A percentile compares a stretch with the other conserved stretches of the same genome.
These are phyloP conservation scores for Ypsolopha sequella DNA, from an alignment of 2,888 invertebrate species.

Conservation along the genomic window DNA sequence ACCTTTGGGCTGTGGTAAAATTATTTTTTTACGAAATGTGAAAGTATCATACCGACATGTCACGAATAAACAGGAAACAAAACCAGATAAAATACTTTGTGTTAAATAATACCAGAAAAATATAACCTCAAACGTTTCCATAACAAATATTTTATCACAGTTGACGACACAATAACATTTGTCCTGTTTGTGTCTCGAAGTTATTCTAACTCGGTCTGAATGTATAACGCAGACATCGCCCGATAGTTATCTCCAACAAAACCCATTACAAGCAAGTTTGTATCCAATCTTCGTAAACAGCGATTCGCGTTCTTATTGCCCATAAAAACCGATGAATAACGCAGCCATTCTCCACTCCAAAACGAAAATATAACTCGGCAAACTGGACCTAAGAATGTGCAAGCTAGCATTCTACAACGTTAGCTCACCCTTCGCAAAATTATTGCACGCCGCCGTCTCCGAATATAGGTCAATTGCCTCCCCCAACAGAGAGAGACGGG, in stretches of 20 bases:
- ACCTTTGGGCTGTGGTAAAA: too few species aligned
- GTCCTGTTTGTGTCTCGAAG: neutral
- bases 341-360: conserved; percentile 14
- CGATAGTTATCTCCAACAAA: conserved; percentile 22
- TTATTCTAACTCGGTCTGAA: neutral
- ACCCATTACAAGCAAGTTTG: conserved; percentile 24
- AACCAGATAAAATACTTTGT: too few species aligned
- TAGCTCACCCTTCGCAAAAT: conserved; percentile 54
- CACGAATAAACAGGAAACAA: too few species aligned
- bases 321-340: conserved; percentile 29
- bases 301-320: conserved; percentile 22
- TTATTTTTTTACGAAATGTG: too few species aligned
- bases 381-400: conserved; percentile 40
- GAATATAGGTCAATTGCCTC: conserved; percentile 69
- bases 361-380: conserved; percentile 33
- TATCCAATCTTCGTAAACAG: conserved; percentile 30
- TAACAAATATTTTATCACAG: neutral
- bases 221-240: conserved; percentile 5
- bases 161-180: neutral
- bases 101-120: too few species aligned
- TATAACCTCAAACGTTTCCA: neutral
- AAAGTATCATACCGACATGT: too few species aligned
- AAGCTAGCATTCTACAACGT: conserved; percentile 40
- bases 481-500: conserved; percentile 38
- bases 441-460: conserved; percentile 48